Conservation (phyloP, 2,797 vertebrate genomes). For the Etheostoma nigrum region DNA sequence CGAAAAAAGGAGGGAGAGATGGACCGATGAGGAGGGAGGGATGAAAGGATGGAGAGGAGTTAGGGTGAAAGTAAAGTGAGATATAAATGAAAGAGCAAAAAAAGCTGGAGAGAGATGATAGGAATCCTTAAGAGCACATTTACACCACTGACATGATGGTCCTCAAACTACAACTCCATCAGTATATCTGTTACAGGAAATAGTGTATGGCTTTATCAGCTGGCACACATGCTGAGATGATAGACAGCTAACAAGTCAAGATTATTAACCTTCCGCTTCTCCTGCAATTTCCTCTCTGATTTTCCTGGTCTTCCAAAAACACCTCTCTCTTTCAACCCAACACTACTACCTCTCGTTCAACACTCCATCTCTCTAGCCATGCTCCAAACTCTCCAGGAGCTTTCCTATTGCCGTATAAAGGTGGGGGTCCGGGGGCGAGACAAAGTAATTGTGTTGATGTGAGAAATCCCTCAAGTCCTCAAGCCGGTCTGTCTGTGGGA, state of each 20-base stretch:
- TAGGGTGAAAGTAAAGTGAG: constrained; percentile 15
- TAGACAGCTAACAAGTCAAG: constrained; percentile 56
- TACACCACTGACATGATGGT: constrained; percentile 22
- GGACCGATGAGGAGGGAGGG: constrained; percentile 36
- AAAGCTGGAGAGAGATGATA: constrained; percentile 14
- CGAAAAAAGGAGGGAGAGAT: constrained; percentile 37
- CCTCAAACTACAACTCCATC: constrained; percentile 20
- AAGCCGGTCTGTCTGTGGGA: constrained; percentile 63
- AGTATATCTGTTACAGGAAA: constrained; percentile 35
- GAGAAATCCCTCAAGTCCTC: constrained; percentile 50
- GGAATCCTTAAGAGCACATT: constrained; percentile 32
- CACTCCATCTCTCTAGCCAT: constrained; percentile 47
- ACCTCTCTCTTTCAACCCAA: constrained; percentile 22
- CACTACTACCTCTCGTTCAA: constrained; percentile 41
- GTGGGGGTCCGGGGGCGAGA: constrained; percentile 50
- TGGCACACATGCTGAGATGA: constrained; percentile 62
- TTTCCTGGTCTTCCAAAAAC: constrained; percentile 54
- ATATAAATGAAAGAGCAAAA: constrained; percentile 18
- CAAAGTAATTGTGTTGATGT: constrained; percentile 50
- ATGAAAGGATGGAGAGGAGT: constrained; percentile 36
- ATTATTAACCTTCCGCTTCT: constrained; percentile 65
- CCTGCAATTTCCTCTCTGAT: constrained; percentile 63
- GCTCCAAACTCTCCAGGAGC: constrained; percentile 55
- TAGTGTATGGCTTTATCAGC: constrained; percentile 56
- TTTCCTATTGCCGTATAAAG: constrained; percentile 59